Percentiles rank a stretch among this genome's conserved stretches.
These are phyloP conservation scores for Pangasius sanitwongsei DNA, from an alignment of 2,797 vertebrate genomes.

Conservation along the genomic window DNA sequence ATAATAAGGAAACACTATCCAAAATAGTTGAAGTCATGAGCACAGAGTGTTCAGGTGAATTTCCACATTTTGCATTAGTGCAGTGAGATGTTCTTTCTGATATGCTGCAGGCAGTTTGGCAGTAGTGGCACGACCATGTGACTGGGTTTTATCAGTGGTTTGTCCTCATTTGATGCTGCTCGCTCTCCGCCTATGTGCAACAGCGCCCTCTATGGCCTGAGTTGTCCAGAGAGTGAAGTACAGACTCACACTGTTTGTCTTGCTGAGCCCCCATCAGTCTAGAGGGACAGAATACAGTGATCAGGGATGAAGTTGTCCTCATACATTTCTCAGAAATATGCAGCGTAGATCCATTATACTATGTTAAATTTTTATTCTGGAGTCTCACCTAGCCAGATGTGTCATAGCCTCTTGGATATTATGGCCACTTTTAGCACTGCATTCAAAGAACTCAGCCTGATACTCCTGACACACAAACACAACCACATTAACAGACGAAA, in stretches of 20 bases:
- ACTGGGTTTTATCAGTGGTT: conserved; percentile 3
- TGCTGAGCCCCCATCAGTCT: conserved; percentile 68
- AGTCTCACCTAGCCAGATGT: conserved; percentile 76
- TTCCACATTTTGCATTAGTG: not conserved
- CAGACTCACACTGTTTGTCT: conserved; percentile 64
- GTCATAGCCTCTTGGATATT: conserved; percentile 79
- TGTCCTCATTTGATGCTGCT: not conserved
- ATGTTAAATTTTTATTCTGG: not conserved
- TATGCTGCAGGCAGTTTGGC: not conserved
- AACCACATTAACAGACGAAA: not conserved
- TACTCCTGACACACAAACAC: conserved; percentile 72
- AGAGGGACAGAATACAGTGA: conserved; percentile 19
- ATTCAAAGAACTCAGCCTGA: conserved; percentile 82
- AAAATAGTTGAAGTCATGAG: not conserved
- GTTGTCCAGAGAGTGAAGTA: conserved; percentile 58
- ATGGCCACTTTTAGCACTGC: conserved; percentile 77
- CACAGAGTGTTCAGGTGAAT: not conserved
- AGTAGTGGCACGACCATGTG: not conserved
- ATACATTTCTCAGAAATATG: not conserved
- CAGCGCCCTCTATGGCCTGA: conserved; percentile 59
- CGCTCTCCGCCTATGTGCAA: conserved; percentile 59
- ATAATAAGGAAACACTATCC: not conserved
- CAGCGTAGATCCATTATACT: not conserved
- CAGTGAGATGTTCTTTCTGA: not conserved
- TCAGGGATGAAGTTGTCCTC: not conserved